Conservation (phyloP, 2,797 vertebrate species). For the Onychomys arenicola region DNA sequence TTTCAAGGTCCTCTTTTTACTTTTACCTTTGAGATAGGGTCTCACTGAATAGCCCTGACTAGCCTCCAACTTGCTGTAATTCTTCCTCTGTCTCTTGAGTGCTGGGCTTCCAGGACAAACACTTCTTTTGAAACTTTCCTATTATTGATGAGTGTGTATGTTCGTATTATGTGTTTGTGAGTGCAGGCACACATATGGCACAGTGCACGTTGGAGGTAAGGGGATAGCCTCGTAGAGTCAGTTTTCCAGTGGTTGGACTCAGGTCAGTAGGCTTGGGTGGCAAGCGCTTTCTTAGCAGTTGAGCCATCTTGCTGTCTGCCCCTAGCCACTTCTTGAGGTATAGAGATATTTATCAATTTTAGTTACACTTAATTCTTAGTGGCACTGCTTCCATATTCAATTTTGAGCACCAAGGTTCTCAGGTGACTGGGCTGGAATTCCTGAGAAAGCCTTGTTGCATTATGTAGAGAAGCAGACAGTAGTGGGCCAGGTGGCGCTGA, state of each 20-base stretch:
- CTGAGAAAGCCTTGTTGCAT: slow-evolving; percentile 24
- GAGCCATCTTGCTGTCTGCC: neutral
- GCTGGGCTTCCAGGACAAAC: neutral
- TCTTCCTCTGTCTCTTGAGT: neutral
- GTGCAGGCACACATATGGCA: neutral
- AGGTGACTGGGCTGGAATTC: slow-evolving; percentile 38
- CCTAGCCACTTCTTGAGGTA: neutral
- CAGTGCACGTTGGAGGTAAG: neutral
- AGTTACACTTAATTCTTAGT: neutral
- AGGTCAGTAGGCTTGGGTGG: neutral
- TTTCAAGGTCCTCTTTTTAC: neutral
- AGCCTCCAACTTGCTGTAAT: neutral
- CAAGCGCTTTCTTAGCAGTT: neutral
- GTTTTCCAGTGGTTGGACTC: neutral
- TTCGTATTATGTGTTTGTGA: neutral
- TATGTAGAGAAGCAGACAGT: neutral
- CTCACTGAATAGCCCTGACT: neutral
- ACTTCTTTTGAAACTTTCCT: neutral
- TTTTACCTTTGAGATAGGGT: neutral
- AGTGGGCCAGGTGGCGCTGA: neutral
- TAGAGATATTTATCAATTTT: slow-evolving; percentile 54
- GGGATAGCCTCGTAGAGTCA: neutral
- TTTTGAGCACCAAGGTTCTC: slow-evolving; percentile 23
- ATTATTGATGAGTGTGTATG: neutral
- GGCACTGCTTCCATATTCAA: slow-evolving; percentile 10